A percentile compares a stretch with the other conserved stretches of the same genome.
phyloP scores from a whole-genome alignment of 2,797 vertebrate species.

The Florisuga fusca region DNA sequence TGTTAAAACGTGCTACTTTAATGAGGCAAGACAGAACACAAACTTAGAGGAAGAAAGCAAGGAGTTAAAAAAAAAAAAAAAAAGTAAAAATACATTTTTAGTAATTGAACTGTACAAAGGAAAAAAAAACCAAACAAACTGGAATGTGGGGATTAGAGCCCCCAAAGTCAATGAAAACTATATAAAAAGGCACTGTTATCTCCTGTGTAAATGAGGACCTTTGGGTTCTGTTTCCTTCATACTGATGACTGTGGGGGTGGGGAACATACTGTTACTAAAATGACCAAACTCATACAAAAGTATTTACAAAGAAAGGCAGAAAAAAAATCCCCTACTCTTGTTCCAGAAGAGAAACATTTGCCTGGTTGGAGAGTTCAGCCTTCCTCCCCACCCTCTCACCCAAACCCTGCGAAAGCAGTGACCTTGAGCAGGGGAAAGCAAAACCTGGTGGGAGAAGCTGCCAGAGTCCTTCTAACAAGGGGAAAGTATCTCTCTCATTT shows the following conservation, averaged over 20 bases:
- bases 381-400: conserved; percentile 24
- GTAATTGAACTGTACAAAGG: conserved; percentile 69
- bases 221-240: conserved; percentile 80
- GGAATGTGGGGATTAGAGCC: conserved; percentile 40
- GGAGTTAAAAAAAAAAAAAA: conserved; percentile 23
- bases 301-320: conserved; percentile 79
- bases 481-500: conserved; percentile 54
- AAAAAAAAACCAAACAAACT: conserved; percentile 18
- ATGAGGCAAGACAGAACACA: conserved; percentile 47
- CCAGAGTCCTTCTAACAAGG: conserved; percentile 55
- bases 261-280: conserved; percentile 76
- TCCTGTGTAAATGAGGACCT: conserved; percentile 61
- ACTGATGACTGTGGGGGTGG: conserved; percentile 69
- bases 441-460: conserved; percentile 37
- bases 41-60: conserved; percentile 44
- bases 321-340: conserved; percentile 65
- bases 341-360: conserved; percentile 70
- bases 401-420: conserved; percentile 4
- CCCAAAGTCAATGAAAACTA: conserved; percentile 62
- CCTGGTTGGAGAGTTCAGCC: conserved; percentile 18
- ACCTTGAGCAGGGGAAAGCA: conserved; percentile 57
- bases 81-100: conserved; percentile 62
- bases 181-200: conserved; percentile 68
- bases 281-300: conserved; percentile 69
- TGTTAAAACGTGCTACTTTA: conserved; percentile 65